A percentile compares a stretch with the other conserved stretches of the same genome.
Conservation (phyloP, 2,888 invertebrate species). For the Axea sp. region DNA sequence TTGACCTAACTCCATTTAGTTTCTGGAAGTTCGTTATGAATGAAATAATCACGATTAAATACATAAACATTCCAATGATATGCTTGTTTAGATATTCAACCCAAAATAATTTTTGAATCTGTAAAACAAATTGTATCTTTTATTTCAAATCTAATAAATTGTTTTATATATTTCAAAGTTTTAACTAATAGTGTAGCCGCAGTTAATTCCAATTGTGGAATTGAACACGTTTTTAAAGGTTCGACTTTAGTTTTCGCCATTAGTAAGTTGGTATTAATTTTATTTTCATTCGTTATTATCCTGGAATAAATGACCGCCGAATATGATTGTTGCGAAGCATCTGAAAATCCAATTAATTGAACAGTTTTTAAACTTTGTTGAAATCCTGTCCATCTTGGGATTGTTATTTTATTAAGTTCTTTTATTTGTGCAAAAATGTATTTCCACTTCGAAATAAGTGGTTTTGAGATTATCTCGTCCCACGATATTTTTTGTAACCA, state of each 20-base stretch:
- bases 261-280: background rate
- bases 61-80: background rate
- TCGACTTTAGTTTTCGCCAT: conserved; percentile 10
- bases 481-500: background rate
- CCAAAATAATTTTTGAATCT: background rate
- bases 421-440: background rate
- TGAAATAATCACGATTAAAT: background rate
- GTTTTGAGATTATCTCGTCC: background rate
- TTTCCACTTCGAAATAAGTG: background rate
- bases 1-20: too few species aligned
- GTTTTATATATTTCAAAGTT: background rate
- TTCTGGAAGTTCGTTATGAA: too few species aligned
- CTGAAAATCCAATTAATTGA: conserved; percentile 8
- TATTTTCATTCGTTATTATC: background rate
- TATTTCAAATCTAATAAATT: background rate
- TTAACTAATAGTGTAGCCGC: background rate
- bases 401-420: background rate
- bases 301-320: background rate
- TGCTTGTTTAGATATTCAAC: background rate
- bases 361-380: background rate
- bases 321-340: conserved; percentile 1
- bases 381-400: background rate
- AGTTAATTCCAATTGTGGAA: conserved; percentile 1
- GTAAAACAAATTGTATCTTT: background rate
- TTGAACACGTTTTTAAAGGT: background rate